Conservation (phyloP, 2,888 invertebrate species). For the Rhorus exstirpatorius region DNA sequence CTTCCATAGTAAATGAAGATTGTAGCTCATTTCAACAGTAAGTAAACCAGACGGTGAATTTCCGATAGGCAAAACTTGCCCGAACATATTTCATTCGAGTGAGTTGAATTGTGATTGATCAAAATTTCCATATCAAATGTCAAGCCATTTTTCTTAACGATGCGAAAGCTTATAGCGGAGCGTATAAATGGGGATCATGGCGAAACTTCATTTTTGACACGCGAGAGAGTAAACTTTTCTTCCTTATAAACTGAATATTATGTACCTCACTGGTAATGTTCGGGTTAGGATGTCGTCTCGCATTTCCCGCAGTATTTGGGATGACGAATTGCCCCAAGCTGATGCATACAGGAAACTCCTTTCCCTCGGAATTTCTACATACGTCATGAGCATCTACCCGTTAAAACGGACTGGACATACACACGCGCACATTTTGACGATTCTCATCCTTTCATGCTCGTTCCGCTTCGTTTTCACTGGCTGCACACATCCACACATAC, state of each 20-base stretch:
- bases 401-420: constrained; percentile 18
- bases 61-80: too few relatives aligned
- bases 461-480: constrained; percentile 36
- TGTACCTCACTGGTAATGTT: not conserved
- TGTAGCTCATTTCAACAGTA: too few relatives aligned
- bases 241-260: constrained; percentile 14
- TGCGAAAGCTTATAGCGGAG: not conserved
- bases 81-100: not conserved
- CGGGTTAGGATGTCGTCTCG: constrained; percentile 3
- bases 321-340: constrained; percentile 41
- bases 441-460: not conserved
- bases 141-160: not conserved
- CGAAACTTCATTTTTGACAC: constrained; percentile 25
- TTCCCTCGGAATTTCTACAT: not conserved
- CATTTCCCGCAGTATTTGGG: constrained; percentile 30
- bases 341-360: not conserved
- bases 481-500: not conserved
- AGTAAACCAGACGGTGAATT: too few relatives aligned
- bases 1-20: too few relatives aligned
- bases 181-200: not conserved
- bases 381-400: constrained; percentile 5
- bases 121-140: not conserved
- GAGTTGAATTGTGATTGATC: too few relatives aligned
- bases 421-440: constrained; percentile 17
- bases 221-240: constrained; percentile 3